These are phyloP conservation scores for Helarctos malayanus DNA, from an alignment of 2,797 vertebrate genomes.

Conservation along the genomic window DNA sequence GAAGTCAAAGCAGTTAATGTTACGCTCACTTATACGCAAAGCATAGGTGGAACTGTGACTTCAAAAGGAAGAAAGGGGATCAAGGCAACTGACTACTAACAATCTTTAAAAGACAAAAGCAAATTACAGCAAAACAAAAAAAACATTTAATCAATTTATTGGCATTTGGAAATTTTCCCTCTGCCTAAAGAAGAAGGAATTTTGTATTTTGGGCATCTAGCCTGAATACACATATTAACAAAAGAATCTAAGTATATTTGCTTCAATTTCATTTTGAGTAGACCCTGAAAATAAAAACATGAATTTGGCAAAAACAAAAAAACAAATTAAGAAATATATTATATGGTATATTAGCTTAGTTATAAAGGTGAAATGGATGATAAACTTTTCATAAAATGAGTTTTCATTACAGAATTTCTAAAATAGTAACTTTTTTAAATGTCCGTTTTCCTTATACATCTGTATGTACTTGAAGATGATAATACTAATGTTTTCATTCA, in stretches of 20 bases:
- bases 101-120: conserved; percentile 62
- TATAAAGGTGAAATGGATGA: conserved; percentile 23
- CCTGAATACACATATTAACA: conserved; percentile 23
- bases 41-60: conserved; percentile 53
- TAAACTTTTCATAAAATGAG: conserved; percentile 8
- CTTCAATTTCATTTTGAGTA: conserved; percentile 51
- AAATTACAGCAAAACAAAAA: conserved; percentile 60
- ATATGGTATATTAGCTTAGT: neutral
- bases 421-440: neutral
- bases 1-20: conserved; percentile 36
- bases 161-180: conserved; percentile 16
- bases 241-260: conserved; percentile 38
- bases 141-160: conserved; percentile 60
- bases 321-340: neutral
- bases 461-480: neutral
- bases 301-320: neutral
- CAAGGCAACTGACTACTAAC: conserved; percentile 46
- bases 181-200: neutral
- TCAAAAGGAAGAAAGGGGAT: conserved; percentile 67
- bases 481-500: neutral
- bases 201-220: conserved; percentile 22
- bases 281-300: conserved; percentile 12
- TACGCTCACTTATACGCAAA: conserved; percentile 42
- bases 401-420: conserved; percentile 49
- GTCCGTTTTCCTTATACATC: neutral